Evolutionary conservation across 2,797 vertebrate genomes (phyloP).

Genomic region (Hemitrygon akajei): DNA sequence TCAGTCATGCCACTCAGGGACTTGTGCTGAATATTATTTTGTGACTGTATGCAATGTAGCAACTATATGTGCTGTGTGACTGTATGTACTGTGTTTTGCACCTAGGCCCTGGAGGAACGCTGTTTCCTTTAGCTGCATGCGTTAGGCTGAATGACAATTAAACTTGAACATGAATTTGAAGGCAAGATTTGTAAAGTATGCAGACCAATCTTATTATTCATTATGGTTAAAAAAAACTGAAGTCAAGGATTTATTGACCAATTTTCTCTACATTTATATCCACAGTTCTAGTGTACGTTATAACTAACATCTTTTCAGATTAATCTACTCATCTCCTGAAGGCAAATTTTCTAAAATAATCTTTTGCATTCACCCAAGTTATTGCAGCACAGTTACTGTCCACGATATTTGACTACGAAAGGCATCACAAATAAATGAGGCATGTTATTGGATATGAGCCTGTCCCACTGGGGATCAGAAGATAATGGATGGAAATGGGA

Average conservation of each 20-base stretch:
- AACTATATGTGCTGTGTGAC: too few relatives aligned
- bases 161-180: neutral
- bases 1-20: too few relatives aligned
- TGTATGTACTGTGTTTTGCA: too few relatives aligned
- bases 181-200: neutral
- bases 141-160: too few relatives aligned
- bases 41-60: too few relatives aligned
- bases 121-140: too few relatives aligned
- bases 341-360: neutral
- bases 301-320: neutral
- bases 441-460: too few relatives aligned
- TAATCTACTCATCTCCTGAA: neutral
- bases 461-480: too few relatives aligned
- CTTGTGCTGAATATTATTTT: too few relatives aligned
- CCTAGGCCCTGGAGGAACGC: too few relatives aligned
- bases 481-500: too few relatives aligned
- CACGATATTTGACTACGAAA: neutral
- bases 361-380: neutral
- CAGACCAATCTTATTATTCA: neutral
- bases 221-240: neutral
- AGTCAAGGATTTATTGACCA: neutral
- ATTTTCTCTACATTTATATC: neutral
- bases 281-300: neutral
- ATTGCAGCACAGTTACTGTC: neutral
- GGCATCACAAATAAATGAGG: too few relatives aligned